Evolutionary conservation across 2,113 vertebrate species (phyloP).

Genomic region (Himantopus leucocephalus): DNA sequence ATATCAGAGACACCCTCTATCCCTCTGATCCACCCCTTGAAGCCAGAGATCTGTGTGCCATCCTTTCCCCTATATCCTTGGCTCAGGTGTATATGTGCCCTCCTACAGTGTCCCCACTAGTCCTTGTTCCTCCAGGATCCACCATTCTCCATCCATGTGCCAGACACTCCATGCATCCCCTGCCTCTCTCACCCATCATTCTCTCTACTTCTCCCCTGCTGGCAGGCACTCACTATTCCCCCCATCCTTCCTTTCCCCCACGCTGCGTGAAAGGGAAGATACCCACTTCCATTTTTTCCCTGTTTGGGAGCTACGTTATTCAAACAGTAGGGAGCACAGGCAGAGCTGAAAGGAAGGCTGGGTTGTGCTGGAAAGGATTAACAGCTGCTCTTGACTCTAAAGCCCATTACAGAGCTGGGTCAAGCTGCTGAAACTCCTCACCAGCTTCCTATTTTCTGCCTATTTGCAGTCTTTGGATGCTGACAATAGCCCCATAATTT

Average conservation of each 20-base stretch:
- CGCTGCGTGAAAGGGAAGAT: background rate
- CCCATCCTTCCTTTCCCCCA: background rate
- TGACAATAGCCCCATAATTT: slow-evolving; percentile 28
- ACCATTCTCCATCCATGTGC: background rate
- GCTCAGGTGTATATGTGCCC: background rate
- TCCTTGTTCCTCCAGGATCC: background rate
- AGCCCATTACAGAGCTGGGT: background rate
- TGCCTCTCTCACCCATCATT: background rate
- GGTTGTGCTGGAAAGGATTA: background rate
- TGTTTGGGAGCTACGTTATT: background rate
- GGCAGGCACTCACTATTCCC: background rate
- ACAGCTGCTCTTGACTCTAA: slow-evolving; percentile 20
- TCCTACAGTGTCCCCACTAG: background rate
- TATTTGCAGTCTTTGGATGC: slow-evolving; percentile 19
- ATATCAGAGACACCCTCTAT: background rate
- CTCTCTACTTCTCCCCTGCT: background rate
- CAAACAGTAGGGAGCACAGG: background rate
- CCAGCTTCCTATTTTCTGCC: slow-evolving; percentile 22
- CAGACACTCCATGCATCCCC: background rate
- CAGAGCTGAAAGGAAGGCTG: background rate
- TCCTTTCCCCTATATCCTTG: background rate
- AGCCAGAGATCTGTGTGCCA: background rate
- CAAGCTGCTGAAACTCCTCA: slow-evolving; percentile 11
- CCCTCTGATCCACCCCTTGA: background rate
- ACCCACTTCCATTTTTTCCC: background rate